A percentile compares a stretch with the other conserved stretches of the same genome.
These are phyloP conservation scores for Pavo muticus DNA, from an alignment of 2,113 vertebrate species.

Conservation along the genomic window DNA sequence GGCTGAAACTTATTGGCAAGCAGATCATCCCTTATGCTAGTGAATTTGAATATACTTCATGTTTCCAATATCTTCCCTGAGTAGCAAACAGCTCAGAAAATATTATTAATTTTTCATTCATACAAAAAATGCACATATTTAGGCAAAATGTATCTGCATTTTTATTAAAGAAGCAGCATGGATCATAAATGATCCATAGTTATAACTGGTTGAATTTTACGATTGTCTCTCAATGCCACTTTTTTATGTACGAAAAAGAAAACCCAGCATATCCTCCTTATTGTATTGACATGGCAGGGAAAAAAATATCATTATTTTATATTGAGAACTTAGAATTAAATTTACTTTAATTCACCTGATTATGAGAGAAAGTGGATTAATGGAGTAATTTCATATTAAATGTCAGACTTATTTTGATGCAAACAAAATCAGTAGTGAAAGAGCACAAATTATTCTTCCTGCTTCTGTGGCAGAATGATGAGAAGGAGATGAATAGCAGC, in stretches of 20 bases:
- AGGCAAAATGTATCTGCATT: neutral
- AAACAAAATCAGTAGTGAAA: neutral
- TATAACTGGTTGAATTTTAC: neutral
- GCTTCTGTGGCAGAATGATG: neutral
- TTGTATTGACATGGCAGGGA: neutral
- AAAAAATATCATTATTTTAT: fast-evolving
- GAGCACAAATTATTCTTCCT: neutral
- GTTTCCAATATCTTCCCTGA: neutral
- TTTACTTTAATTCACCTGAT: neutral
- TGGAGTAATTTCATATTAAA: neutral
- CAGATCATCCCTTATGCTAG: neutral
- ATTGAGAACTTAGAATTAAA: neutral
- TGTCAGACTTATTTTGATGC: neutral
- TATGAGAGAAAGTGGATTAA: neutral
- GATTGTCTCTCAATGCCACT: neutral
- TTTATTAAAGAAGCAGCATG: neutral
- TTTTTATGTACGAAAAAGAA: neutral
- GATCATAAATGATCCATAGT: neutral
- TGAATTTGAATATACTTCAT: neutral
- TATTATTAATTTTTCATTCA: neutral
- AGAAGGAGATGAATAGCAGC: constrained; percentile 3
- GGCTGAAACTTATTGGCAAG: neutral
- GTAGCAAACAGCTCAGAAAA: neutral
- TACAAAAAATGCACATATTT: neutral
- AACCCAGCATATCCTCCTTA: neutral